Base-by-base conservation (phyloP, 2,113 vertebrate species). In the Anser brachyrhynchus region DNA sequence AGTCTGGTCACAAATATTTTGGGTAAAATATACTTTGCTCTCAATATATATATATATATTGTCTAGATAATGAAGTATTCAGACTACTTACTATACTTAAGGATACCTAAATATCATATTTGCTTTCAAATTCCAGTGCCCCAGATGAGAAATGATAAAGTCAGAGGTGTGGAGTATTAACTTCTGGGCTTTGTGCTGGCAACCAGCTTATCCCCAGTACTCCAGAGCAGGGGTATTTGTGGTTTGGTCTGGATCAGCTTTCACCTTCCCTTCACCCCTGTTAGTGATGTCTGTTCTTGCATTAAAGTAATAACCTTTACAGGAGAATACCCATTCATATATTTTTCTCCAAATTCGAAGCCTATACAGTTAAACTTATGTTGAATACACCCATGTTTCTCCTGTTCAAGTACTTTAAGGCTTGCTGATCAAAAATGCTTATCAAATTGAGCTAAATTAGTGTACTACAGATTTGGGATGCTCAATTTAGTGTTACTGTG, bases 401-500 rank as follows among this genome's bases (percentile, higher is more conserved):
- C 35, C 59, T 75, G 33, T 57, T 94, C 72, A 91, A 89, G 41
- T 35, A 46, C 26, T 89, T 87, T 72, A 69, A 87, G 74, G 10
- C 52, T 78, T 89, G 85, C 91, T 89, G 89, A 96, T 94, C 3
- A 75, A 86, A 94, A 93, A 44, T 1, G 11, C 79, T 39, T 92
- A 95, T 87, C 89, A 97, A 95, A 95, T 92, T 93, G 82, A 94
- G 65, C 70, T 95, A 94, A 93, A 94, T 97, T 96, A 91, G 73
- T 87, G 67, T 90, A 52, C 79, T 70, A 83, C 73, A 87, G 55
- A 95, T 96, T 95, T 75, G 87, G 64, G 66, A 97, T 93, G 92
- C 82, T 94, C 76, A 91, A 90, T 95, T 96, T 95, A 95, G 79
- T 66, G 62, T 96, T 92, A 71, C 78, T 90, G 93, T 97, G 95